phyloP scores from a whole-genome alignment of 37 sponge, comb jelly and placozoan genomes.

The Ianthella basta region DNA sequence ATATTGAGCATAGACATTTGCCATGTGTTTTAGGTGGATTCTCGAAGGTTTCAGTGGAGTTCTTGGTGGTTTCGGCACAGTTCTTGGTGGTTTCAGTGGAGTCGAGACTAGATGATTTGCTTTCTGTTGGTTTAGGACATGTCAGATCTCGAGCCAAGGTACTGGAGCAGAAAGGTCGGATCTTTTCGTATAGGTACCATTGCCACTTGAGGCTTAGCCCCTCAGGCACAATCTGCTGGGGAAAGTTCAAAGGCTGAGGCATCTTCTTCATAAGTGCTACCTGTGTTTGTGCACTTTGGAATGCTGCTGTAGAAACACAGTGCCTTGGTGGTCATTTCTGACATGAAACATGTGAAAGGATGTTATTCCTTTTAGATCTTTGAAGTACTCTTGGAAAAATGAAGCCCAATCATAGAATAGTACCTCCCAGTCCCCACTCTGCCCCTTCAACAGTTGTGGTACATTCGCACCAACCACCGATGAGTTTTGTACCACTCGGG shows the following conservation, averaged over 20 bases:
- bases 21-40: background rate
- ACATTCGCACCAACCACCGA: background rate
- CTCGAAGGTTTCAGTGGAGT: background rate
- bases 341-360: slow-evolving; percentile 15
- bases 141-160: background rate
- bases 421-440: background rate
- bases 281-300: background rate
- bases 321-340: background rate
- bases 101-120: background rate
- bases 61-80: too few species aligned
- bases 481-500: slow-evolving; percentile 1
- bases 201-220: background rate
- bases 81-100: too few species aligned
- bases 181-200: slow-evolving; percentile 27
- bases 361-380: slow-evolving; percentile 7
- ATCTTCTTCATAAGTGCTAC: background rate
- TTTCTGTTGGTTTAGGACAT: slow-evolving; percentile 2
- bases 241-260: background rate
- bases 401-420: slow-evolving; percentile 10
- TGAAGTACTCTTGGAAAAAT: background rate
- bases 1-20: slow-evolving; percentile 48
- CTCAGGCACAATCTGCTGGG: background rate
- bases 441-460: background rate
- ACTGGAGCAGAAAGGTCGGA: slow-evolving; percentile 14
- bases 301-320: background rate